Conservation (phyloP, 2,888 invertebrate species). For the Petrolisthes manimaculis region DNA sequence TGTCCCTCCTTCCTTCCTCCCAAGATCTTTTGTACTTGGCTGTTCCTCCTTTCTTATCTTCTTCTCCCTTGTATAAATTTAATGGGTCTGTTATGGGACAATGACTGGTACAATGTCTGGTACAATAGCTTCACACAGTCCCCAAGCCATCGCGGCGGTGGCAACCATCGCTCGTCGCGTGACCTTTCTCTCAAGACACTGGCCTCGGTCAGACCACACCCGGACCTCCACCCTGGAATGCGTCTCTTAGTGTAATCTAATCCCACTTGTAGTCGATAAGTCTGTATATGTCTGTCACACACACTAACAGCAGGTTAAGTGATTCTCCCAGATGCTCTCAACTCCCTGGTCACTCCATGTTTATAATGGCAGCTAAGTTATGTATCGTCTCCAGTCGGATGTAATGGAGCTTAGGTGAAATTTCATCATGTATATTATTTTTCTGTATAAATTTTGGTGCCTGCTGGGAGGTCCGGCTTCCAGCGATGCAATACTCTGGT, state of each 20-base stretch:
- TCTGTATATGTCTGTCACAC: constrained; percentile 59
- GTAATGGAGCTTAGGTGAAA: background rate
- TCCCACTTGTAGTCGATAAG: constrained; percentile 53
- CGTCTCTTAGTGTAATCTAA: constrained; percentile 58
- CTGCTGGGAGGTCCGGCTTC: background rate
- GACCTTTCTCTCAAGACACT: no score
- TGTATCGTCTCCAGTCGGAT: background rate
- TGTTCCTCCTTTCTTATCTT: no score
- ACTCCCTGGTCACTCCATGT: constrained; percentile 40
- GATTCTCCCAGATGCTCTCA: constrained; percentile 46
- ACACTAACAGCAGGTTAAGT: constrained; percentile 60
- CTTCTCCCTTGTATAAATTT: no score
- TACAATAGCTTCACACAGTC: no score
- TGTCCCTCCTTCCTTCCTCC: no score
- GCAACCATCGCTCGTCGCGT: no score
- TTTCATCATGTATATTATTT: background rate
- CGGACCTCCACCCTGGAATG: constrained; percentile 18
- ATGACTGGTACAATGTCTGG: no score
- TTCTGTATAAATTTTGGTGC: background rate
- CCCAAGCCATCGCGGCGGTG: no score
- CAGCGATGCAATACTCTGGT: no score
- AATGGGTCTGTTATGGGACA: no score
- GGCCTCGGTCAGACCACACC: background rate
- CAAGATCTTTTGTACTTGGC: no score
- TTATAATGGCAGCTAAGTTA: constrained; percentile 24